phyloP scores from a whole-genome alignment of 2,888 invertebrate genomes.

The Spicauda simplicius region DNA sequence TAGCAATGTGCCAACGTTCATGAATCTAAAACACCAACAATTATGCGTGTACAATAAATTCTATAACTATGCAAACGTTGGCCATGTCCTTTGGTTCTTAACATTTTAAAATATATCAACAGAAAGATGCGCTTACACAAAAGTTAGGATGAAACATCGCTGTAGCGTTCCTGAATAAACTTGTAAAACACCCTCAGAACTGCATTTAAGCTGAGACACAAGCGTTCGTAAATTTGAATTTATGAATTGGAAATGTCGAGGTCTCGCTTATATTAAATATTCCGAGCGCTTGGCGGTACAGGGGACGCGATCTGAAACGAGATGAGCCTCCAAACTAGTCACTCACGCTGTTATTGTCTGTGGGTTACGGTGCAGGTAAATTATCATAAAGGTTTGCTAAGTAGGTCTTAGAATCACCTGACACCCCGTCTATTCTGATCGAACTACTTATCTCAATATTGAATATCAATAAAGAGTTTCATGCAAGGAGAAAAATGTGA shows the following conservation, averaged over 20 bases:
- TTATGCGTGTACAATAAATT: too few species aligned
- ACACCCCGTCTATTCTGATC: background rate
- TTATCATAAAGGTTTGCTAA: background rate
- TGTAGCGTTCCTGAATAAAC: constrained; percentile 5
- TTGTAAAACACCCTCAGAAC: constrained; percentile 11
- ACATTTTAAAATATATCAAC: background rate
- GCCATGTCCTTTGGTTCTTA: too few species aligned
- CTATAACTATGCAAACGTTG: too few species aligned
- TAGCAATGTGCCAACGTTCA: too few species aligned
- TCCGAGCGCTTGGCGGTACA: constrained; percentile 14
- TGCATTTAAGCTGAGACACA: constrained; percentile 21
- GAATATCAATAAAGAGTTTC: too few species aligned
- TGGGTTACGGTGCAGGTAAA: constrained; percentile 1
- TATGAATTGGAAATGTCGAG: constrained; percentile 29
- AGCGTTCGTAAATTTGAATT: constrained; percentile 28
- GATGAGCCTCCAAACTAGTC: constrained; percentile 5
- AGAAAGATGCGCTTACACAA: background rate
- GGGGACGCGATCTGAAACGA: constrained; percentile 1
- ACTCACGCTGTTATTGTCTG: background rate
- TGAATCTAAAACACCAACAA: too few species aligned
- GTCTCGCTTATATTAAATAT: constrained; percentile 17
- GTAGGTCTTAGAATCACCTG: background rate
- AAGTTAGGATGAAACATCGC: background rate
- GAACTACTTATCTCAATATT: background rate
- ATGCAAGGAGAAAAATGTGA: too few species aligned